phyloP scores from a whole-genome alignment of 2,888 invertebrate genomes.

The Hanleya hanleyi region DNA sequence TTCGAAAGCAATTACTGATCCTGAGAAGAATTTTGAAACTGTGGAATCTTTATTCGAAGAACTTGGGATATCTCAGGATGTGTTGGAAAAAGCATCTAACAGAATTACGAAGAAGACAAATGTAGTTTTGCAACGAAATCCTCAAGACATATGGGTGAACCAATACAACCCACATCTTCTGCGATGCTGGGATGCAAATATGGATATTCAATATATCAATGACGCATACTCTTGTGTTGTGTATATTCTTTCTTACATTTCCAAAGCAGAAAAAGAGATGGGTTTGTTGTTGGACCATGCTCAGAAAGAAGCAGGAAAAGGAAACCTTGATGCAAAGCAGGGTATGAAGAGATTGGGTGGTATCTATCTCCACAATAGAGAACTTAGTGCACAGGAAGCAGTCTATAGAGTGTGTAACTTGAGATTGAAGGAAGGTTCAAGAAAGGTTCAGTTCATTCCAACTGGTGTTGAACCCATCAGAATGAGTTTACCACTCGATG shows the following conservation, averaged over 20 bases:
- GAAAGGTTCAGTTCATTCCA: slow-evolving; percentile 29
- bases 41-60: slow-evolving; percentile 13
- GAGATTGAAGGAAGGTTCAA: slow-evolving; percentile 20
- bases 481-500: slow-evolving; percentile 16
- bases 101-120: slow-evolving; percentile 17
- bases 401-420: slow-evolving; percentile 29
- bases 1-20: slow-evolving; percentile 13
- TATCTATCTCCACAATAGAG: slow-evolving; percentile 27
- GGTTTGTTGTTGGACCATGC: slow-evolving; percentile 21
- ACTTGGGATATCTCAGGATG: slow-evolving; percentile 10
- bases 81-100: slow-evolving; percentile 21
- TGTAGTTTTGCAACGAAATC: slow-evolving; percentile 21
- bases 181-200: slow-evolving; percentile 35
- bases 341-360: slow-evolving; percentile 24
- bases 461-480: slow-evolving; percentile 24
- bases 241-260: slow-evolving; percentile 46
- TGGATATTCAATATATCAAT: too few relatives aligned
- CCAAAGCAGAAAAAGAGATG: slow-evolving; percentile 37
- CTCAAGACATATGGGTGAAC: slow-evolving; percentile 32
- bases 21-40: not conserved
- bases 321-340: slow-evolving; percentile 20
- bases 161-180: slow-evolving; percentile 34
- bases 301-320: slow-evolving; percentile 23
- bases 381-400: slow-evolving; percentile 34
- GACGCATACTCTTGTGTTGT: slow-evolving; percentile 40